phyloP scores from a whole-genome alignment of 2,797 vertebrate genomes.

The Enteromius unitaeniatus region DNA sequence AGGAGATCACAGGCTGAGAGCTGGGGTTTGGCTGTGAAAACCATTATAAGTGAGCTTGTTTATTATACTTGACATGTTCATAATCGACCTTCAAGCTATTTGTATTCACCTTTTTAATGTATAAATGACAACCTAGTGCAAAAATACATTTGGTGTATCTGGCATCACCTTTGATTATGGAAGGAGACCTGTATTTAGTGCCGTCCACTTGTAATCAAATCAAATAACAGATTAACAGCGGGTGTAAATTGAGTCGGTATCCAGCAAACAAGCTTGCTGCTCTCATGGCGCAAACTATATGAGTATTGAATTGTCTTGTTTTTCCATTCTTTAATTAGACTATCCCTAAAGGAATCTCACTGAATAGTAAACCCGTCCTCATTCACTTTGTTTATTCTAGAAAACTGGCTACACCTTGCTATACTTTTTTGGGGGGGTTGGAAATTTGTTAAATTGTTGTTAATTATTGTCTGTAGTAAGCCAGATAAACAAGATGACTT shows the following conservation, averaged over 20 bases:
- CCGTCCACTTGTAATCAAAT: not conserved
- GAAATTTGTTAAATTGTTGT: no score
- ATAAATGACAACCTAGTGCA: not conserved
- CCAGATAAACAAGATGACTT: not conserved
- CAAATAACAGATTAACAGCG: not conserved
- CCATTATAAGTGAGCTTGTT: constrained; percentile 7
- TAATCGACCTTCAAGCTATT: not conserved
- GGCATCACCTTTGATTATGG: not conserved
- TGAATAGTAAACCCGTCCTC: not conserved
- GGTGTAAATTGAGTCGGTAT: not conserved
- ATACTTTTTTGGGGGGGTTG: no score
- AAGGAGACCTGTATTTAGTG: constrained; percentile 3
- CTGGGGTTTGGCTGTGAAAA: not conserved
- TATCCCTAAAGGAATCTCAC: not conserved
- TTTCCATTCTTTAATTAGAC: not conserved
- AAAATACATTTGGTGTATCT: not conserved
- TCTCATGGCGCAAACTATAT: not conserved
- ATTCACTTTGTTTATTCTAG: not conserved
- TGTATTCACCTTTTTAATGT: not conserved
- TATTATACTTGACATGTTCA: not conserved
- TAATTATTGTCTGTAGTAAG: not conserved
- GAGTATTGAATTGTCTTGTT: not conserved
- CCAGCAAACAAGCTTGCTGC: not conserved
- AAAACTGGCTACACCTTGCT: not conserved
- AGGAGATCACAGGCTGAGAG: not conserved